Evolutionary conservation across 2,113 vertebrate species (phyloP).

Genomic region (Cheilinus undulatus): DNA sequence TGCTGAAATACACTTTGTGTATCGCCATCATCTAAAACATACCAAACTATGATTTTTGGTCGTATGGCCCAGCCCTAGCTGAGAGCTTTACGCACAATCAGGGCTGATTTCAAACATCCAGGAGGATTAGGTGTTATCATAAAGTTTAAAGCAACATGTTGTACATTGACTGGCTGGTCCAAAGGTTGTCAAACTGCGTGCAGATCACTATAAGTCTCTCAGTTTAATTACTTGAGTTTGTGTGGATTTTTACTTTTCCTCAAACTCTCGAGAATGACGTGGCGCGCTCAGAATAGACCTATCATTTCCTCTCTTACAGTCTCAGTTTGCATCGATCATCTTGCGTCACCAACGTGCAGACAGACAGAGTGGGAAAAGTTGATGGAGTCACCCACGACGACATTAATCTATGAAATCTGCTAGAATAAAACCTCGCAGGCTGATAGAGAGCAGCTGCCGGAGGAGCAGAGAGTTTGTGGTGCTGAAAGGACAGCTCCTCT

Average conservation of each 20-base stretch:
- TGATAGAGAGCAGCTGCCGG: neutral
- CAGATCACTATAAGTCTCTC: neutral
- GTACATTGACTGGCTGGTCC: conserved; percentile 23
- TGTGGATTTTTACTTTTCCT: neutral
- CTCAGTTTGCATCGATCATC: conserved; percentile 6
- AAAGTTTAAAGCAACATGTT: conserved; percentile 79
- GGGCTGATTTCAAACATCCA: neutral
- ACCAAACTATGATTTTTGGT: no score
- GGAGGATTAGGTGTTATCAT: neutral
- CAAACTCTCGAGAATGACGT: neutral
- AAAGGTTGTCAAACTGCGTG: conserved; percentile 2
- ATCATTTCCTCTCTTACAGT: neutral
- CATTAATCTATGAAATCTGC: neutral
- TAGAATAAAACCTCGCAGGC: neutral
- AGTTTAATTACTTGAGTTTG: no score
- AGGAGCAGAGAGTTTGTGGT: conserved; percentile 39
- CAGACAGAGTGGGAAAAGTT: conserved; percentile 5
- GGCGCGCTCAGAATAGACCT: neutral
- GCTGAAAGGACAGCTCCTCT: conserved; percentile 78
- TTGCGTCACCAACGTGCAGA: conserved; percentile 40
- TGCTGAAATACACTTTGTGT: no score
- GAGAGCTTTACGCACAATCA: neutral
- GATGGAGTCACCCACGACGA: neutral
- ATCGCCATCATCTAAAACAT: no score
- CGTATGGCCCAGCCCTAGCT: no score